These are phyloP conservation scores for Leptinotarsa defecta DNA, from an alignment of 1,140 invertebrate species.

Conservation along the genomic window DNA sequence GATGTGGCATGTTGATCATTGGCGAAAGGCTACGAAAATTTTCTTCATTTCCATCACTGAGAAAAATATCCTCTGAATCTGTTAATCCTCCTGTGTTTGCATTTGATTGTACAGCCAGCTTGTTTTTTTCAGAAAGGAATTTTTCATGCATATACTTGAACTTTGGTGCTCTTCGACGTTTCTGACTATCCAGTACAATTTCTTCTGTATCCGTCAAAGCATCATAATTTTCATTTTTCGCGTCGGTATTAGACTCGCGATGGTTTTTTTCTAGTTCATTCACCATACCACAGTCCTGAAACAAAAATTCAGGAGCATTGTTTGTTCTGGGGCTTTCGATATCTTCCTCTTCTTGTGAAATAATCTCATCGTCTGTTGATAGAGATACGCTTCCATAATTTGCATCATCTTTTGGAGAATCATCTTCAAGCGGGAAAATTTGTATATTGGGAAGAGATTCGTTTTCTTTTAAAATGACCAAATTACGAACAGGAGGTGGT, in stretches of 20 bases:
- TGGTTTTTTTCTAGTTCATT: slow-evolving; percentile 40
- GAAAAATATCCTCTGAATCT: slow-evolving; percentile 61
- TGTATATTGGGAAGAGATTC: slow-evolving; percentile 56
- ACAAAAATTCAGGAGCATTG: slow-evolving; percentile 31
- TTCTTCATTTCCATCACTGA: slow-evolving; percentile 54
- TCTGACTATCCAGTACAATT: slow-evolving; percentile 51
- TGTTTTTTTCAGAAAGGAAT: slow-evolving; percentile 18
- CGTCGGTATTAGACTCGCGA: slow-evolving; percentile 11
- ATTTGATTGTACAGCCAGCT: slow-evolving; percentile 15
- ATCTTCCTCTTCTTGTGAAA: slow-evolving; percentile 34
- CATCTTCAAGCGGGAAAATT: slow-evolving; percentile 57
- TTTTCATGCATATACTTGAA: slow-evolving; percentile 36
- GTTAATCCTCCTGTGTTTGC: slow-evolving; percentile 45
- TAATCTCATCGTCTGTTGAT: slow-evolving; percentile 34
- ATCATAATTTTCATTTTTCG: slow-evolving; percentile 35
- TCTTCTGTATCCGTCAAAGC: slow-evolving; percentile 62
- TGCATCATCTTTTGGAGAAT: not conserved
- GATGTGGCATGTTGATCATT: not conserved
- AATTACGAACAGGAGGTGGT: slow-evolving; percentile 57
- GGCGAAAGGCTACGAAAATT: slow-evolving; percentile 10
- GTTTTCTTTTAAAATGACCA: slow-evolving; percentile 59
- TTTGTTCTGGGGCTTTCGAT: slow-evolving; percentile 13
- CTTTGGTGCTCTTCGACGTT: slow-evolving; percentile 34
- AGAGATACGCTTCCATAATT: slow-evolving; percentile 16
- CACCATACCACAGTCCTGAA: slow-evolving; percentile 49